Evolutionary conservation across 2,113 vertebrate species (phyloP).

Genomic region (Platichthys stellatus): DNA sequence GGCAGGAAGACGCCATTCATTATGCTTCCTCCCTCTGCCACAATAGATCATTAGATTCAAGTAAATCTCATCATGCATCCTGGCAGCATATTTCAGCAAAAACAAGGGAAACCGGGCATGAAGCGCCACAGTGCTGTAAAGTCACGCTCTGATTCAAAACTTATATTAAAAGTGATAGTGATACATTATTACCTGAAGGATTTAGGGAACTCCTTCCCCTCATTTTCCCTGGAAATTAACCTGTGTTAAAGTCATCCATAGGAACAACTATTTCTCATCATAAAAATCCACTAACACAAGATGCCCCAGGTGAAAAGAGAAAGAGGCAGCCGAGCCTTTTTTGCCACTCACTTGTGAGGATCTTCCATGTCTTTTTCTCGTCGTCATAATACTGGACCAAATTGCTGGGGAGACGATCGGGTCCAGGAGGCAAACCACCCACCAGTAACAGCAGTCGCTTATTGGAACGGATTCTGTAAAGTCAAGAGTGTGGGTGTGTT

Average conservation of each 20-base stretch:
- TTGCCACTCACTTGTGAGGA: conserved; percentile 96
- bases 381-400: conserved; percentile 99
- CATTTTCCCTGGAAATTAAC: conserved; percentile 74
- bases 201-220: conserved; percentile 81
- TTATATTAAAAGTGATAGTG: conserved; percentile 99
- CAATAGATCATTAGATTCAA: conserved; percentile 95
- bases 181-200: conserved; percentile 98
- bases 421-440: conserved; percentile 97
- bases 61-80: conserved; percentile 87
- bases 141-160: conserved; percentile 99
- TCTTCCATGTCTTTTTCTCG: conserved; percentile 99
- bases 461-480: conserved; percentile 98
- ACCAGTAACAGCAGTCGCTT: conserved; percentile 98
- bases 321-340: conserved; percentile 34
- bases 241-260: conserved; percentile 75
- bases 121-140: conserved; percentile 94
- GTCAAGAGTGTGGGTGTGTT: conserved; percentile 56
- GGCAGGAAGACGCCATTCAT: conserved; percentile 81
- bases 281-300: conserved; percentile 63
- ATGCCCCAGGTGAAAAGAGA: conserved; percentile 51
- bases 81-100: conserved; percentile 96
- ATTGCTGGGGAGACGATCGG: conserved; percentile 99
- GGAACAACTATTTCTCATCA: conserved; percentile 70
- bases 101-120: conserved; percentile 94
- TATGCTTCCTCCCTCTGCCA: conserved; percentile 85